phyloP scores from a whole-genome alignment of 1,140 invertebrate genomes.

The Heliconius nattereri region DNA sequence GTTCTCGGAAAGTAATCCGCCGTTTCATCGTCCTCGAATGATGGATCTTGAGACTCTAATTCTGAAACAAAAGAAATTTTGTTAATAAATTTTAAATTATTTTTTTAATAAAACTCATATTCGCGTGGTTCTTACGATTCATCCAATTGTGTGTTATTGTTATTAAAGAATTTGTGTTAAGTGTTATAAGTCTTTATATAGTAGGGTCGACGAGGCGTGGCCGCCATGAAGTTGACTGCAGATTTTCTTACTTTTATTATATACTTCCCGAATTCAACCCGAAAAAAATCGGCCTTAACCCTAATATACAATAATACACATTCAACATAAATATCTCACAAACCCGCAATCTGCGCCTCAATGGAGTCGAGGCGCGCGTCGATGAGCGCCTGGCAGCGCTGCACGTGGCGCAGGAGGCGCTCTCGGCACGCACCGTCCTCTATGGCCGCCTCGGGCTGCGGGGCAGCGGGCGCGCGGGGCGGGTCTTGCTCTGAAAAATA shows the following conservation, averaged over 20 bases:
- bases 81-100: slow-evolving; percentile 11
- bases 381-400: slow-evolving; percentile 87
- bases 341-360: slow-evolving; percentile 89
- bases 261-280: too few relatives aligned
- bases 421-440: slow-evolving; percentile 89
- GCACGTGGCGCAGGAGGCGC: slow-evolving; percentile 89
- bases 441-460: slow-evolving; percentile 90
- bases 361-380: slow-evolving; percentile 87
- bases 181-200: too few relatives aligned
- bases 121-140: too few relatives aligned
- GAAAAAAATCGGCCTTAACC: too few relatives aligned
- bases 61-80: slow-evolving; percentile 60
- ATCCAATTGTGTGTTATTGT: too few relatives aligned
- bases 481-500: not conserved
- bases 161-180: too few relatives aligned
- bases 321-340: not conserved
- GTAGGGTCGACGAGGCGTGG: too few relatives aligned
- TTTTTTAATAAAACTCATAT: too few relatives aligned
- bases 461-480: slow-evolving; percentile 62
- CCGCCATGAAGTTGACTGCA: too few relatives aligned
- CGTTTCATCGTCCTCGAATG: slow-evolving; percentile 77
- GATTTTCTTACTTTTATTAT: too few relatives aligned
- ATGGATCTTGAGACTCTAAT: slow-evolving; percentile 81
- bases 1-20: slow-evolving; percentile 78
- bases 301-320: not conserved